Conservation (phyloP, 2,888 invertebrate genomes). For the Cryptocephalus moraei region DNA sequence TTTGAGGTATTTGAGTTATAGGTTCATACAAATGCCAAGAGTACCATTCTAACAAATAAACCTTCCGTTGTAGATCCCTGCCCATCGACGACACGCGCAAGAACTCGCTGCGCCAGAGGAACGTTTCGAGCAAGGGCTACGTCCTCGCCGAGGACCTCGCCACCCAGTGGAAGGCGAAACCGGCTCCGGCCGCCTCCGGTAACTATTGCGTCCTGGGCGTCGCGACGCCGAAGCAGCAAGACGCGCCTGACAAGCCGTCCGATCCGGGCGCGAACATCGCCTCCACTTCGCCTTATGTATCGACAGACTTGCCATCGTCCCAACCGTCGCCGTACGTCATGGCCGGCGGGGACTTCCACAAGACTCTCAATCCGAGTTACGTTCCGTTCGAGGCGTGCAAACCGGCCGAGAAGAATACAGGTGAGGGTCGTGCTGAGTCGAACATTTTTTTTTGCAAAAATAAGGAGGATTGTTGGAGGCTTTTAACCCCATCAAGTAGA, state of each 20-base stretch:
- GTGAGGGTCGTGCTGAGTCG: not conserved
- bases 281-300: constrained; percentile 10
- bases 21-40: too few species aligned
- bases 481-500: too few species aligned
- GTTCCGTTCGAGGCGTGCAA: constrained; percentile 19
- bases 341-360: constrained; percentile 19
- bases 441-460: too few species aligned
- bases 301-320: constrained; percentile 16
- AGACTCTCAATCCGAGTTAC: constrained; percentile 25
- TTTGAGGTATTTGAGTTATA: too few species aligned
- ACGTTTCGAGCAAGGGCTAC: constrained; percentile 17
- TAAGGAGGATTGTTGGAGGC: too few species aligned
- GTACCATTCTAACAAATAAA: too few species aligned
- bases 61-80: too few species aligned
- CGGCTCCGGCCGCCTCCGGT: constrained; percentile 9
- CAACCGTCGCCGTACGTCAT: constrained; percentile 20
- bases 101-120: constrained; percentile 24
- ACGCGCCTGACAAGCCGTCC: constrained; percentile 16
- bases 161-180: constrained; percentile 8
- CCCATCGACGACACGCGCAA: constrained; percentile 14
- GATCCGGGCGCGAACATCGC: constrained; percentile 14
- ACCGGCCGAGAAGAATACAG: constrained; percentile 14
- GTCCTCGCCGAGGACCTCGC: constrained; percentile 6
- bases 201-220: constrained; percentile 29
- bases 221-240: constrained; percentile 14